Base-by-base conservation (phyloP, 2,113 vertebrate genomes). In the Zingel zingel region DNA sequence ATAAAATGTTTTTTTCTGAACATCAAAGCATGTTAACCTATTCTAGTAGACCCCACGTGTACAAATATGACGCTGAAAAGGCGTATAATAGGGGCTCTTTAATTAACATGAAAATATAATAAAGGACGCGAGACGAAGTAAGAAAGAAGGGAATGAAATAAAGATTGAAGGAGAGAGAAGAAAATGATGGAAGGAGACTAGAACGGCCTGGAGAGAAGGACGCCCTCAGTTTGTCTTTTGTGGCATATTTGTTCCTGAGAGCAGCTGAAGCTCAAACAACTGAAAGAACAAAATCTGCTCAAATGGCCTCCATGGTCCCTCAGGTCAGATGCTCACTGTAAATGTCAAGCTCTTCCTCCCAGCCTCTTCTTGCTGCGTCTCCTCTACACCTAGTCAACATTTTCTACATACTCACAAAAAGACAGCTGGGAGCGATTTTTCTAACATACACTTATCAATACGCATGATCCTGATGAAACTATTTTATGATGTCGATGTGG, bases 211-310 rank as follows among this genome's bases (percentile, higher is more conserved):
- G 15, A 45, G 27, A 36, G 6, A 15, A 16, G 21, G 43, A 25
- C 16, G 43, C 47, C 67, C 45, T 71, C n/a, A 54, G 50, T 64
- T 56, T 14, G 2, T 62, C 63, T 50, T 73, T 33, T 57, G 68
- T 69, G 83, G 73, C 56, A 59, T 64, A 75, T 79, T 50, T 57
- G 39, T 74, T 74, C 48, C 14, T 25, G 51, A 59, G 66, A 79
- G 25, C 48, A 47, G 63, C 78, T 14, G 64, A 71, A 74, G 43
- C 51, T 82, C 61, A 53, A 64, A 80, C 59, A 65, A 25, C 25
- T 27, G 45, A 76, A 43, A 45, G 62, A 59, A 74, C 18, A 61
- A 36, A 81, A 66, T 81, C 30, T 18, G 15, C 39, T 68, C 21
- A 30, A 39, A 43, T 11, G 0, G 18, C 18, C 50, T 13, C 3